phyloP scores from a whole-genome alignment of 2,888 invertebrate species.

The Pseudococcus jackbeardsleyi region DNA sequence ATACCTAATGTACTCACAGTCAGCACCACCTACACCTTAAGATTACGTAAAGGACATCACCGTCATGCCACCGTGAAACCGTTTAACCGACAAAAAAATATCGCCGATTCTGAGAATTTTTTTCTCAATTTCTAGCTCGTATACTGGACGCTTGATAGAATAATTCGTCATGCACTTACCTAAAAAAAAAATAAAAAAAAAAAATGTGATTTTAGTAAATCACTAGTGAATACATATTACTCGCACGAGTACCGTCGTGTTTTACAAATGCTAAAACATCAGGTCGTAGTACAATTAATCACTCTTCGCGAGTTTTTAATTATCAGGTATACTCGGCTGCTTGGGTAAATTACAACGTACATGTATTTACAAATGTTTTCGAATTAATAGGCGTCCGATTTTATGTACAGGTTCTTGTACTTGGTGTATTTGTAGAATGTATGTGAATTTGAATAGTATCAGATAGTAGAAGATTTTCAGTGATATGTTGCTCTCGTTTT shows the following conservation, averaged over 20 bases:
- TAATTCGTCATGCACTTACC: conserved; percentile 7
- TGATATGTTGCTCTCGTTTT: too few relatives aligned
- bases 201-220: neutral
- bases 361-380: neutral
- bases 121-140: neutral
- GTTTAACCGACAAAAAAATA: conserved; percentile 2
- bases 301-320: neutral
- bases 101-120: neutral
- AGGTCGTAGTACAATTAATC: conserved; percentile 17
- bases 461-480: too few relatives aligned
- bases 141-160: neutral
- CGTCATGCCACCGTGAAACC: neutral
- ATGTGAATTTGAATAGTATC: neutral
- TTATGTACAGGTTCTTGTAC: neutral
- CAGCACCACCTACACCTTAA: neutral
- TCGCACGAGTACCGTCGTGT: neutral
- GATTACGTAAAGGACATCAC: conserved; percentile 26
- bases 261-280: conserved; percentile 6
- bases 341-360: neutral
- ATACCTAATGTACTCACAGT: neutral
- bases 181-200: neutral
- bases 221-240: neutral
- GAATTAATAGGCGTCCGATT: neutral
- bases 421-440: neutral
- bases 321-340: neutral